phyloP scores from a whole-genome alignment of 2,888 invertebrate species.

The Euplexia lucipara region DNA sequence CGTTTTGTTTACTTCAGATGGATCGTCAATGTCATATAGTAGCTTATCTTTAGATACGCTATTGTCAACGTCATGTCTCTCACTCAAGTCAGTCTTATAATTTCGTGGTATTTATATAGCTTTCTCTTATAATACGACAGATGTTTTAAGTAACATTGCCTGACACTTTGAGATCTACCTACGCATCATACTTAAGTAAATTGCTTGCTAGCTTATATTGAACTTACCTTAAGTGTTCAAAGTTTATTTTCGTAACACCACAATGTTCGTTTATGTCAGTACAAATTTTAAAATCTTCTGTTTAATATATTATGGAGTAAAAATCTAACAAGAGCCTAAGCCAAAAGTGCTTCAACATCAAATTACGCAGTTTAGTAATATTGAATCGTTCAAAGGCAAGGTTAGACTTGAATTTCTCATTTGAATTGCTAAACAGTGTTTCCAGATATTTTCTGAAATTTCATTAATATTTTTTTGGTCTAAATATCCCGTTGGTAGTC shows the following conservation, averaged over 20 bases:
- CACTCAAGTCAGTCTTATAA: conserved; percentile 10
- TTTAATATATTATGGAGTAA: conserved; percentile 13
- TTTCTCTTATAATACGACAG: not conserved
- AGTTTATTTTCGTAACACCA: conserved; percentile 4
- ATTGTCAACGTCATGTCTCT: conserved; percentile 4
- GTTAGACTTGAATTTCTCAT: conserved; percentile 1
- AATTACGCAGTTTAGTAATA: conserved; percentile 1
- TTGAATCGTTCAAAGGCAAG: not conserved
- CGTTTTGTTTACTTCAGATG: not conserved
- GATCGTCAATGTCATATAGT: conserved; percentile 1
- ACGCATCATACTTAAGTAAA: not conserved
- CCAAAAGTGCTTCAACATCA: not conserved
- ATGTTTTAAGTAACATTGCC: conserved; percentile 1
- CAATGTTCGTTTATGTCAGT: not conserved
- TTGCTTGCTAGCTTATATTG: not conserved
- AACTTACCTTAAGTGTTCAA: not conserved
- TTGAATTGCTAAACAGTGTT: conserved; percentile 23
- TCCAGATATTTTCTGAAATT: not conserved
- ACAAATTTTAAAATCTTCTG: not conserved
- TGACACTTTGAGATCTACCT: conserved; percentile 9
- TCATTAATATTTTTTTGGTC: not conserved
- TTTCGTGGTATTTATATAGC: not conserved
- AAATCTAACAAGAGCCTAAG: not conserved
- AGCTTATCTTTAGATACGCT: not conserved
- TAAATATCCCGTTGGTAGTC: too few relatives aligned